phyloP scores from a whole-genome alignment of 2,888 invertebrate genomes.

The Argyresthia goedartella region DNA sequence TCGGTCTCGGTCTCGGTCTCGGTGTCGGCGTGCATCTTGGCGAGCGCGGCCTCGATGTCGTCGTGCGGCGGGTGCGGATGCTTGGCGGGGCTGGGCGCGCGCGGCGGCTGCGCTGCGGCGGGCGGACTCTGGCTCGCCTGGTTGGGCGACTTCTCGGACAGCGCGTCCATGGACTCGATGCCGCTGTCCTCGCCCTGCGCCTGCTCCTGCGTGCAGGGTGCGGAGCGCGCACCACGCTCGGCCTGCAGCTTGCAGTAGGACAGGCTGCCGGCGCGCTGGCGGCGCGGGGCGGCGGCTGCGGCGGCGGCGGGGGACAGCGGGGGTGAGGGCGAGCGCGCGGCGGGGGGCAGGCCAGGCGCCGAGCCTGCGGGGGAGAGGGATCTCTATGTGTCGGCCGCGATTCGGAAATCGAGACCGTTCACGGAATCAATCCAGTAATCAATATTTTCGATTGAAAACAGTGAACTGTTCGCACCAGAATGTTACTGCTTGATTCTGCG shows the following conservation, averaged over 20 bases:
- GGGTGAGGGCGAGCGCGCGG: conserved; percentile 21
- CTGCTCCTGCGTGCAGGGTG: conserved; percentile 62
- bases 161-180: conserved; percentile 92
- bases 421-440: no score
- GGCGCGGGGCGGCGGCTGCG: conserved; percentile 39
- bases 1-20: no score
- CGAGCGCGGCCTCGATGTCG: conserved; percentile 78
- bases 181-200: conserved; percentile 90
- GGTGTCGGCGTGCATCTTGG: conserved; percentile 73
- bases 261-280: conserved; percentile 61
- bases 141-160: conserved; percentile 93
- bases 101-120: conserved; percentile 58
- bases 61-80: conserved; percentile 55
- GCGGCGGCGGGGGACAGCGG: conserved; percentile 24
- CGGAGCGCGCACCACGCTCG: conserved; percentile 54
- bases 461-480: no score
- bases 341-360: conserved; percentile 41
- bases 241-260: conserved; percentile 70
- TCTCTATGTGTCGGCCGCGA: no score
- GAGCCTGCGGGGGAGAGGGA: no score
- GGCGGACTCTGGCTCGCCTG: conserved; percentile 83
- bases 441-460: no score
- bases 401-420: no score
- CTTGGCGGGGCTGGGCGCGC: conserved; percentile 41
- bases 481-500: no score